phyloP scores from a whole-genome alignment of 1,140 invertebrate species.

The Trichonephila clavipes region DNA sequence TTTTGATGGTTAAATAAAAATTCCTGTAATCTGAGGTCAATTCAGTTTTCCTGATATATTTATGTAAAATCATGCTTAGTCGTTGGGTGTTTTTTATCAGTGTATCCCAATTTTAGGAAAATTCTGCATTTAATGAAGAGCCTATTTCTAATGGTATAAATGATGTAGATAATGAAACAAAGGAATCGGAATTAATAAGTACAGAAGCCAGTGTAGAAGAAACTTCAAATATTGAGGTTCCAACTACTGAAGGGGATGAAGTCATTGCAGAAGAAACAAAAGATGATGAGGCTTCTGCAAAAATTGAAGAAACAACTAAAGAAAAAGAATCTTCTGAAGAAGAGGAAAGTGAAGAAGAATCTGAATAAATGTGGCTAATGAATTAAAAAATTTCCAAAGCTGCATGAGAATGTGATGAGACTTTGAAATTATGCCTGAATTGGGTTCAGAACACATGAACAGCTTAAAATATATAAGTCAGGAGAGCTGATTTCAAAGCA shows the following conservation, averaged over 20 bases:
- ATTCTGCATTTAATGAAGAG: conserved; percentile 8
- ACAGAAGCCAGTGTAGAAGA: conserved; percentile 72
- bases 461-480: not conserved
- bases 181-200: conserved; percentile 70
- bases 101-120: conserved; percentile 79
- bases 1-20: too few species aligned
- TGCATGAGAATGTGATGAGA: not conserved
- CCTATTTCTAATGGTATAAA: conserved; percentile 72
- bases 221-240: conserved; percentile 1
- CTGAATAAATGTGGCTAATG: conserved; percentile 7
- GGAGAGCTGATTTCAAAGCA: not conserved
- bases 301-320: not conserved
- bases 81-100: conserved; percentile 66
- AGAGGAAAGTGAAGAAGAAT: conserved; percentile 69
- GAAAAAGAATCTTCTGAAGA: conserved; percentile 49
- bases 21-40: too few species aligned
- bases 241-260: not conserved
- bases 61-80: too few species aligned
- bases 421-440: not conserved
- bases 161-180: conserved; percentile 76
- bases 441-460: not conserved
- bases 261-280: not conserved
- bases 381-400: not conserved
- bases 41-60: too few species aligned
- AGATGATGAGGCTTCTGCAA: not conserved